phyloP scores from a whole-genome alignment of 2,113 vertebrate genomes.

The Pyxicephalus adspersus region DNA sequence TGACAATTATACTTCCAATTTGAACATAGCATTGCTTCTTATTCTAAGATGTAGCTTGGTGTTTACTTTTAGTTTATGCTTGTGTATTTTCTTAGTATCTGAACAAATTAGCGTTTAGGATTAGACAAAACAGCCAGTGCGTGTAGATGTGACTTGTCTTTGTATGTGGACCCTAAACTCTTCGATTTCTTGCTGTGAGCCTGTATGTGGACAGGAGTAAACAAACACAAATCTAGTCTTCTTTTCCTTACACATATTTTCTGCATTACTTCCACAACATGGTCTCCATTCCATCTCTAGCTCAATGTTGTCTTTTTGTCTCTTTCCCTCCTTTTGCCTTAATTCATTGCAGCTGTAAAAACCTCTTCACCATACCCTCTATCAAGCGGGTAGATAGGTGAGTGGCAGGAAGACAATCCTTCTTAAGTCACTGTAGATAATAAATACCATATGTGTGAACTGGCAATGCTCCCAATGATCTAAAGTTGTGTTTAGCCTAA shows the following conservation, averaged over 20 bases:
- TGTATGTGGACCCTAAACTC: conserved; percentile 53
- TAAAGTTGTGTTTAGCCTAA: conserved; percentile 18
- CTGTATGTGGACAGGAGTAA: conserved; percentile 66
- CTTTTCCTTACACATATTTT: conserved; percentile 71
- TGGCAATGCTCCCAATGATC: conserved; percentile 60
- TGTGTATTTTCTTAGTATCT: too few species aligned
- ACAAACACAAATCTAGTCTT: conserved; percentile 56
- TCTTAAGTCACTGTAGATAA: conserved; percentile 75
- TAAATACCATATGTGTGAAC: conserved; percentile 76
- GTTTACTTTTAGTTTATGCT: too few species aligned
- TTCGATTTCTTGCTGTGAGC: conserved; percentile 51
- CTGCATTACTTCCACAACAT: conserved; percentile 74
- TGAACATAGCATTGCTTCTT: too few species aligned
- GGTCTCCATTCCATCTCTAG: conserved; percentile 73
- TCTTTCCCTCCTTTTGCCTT: conserved; percentile 73
- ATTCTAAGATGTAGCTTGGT: too few species aligned
- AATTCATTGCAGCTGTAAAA: conserved; percentile 90
- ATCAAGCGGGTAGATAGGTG: conserved; percentile 77
- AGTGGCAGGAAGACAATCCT: conserved; percentile 75
- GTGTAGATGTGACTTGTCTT: not conserved
- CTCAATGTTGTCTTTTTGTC: conserved; percentile 79
- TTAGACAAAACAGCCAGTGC: too few species aligned
- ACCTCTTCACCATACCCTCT: conserved; percentile 78
- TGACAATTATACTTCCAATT: too few species aligned
- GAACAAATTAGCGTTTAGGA: too few species aligned